A percentile compares a stretch with the other conserved stretches of the same genome.
Conservation (phyloP, 1,140 invertebrate genomes). For the Lasioglossum albipes region DNA sequence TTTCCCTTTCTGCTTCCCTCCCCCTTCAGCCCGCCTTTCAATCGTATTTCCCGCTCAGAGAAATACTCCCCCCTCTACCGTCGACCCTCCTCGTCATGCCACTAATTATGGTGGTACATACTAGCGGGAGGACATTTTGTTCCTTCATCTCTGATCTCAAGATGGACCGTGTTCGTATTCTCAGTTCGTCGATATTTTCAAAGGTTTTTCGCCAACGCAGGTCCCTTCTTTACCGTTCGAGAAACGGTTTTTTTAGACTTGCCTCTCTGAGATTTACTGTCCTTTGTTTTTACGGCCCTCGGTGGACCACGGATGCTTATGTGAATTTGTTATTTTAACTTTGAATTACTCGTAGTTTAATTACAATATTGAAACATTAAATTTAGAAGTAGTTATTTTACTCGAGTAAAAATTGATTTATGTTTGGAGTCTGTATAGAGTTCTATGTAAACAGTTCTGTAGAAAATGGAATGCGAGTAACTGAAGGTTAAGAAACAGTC, state of each 20-base stretch:
- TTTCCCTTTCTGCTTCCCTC: slow-evolving; percentile 50
- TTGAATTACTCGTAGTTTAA: no score
- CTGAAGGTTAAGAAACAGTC: no score
- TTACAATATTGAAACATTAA: no score
- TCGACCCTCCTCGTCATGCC: slow-evolving; percentile 38
- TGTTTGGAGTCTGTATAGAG: no score
- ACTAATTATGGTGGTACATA: slow-evolving; percentile 76
- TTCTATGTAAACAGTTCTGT: no score
- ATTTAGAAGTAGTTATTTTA: no score
- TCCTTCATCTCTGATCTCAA: slow-evolving; percentile 67
- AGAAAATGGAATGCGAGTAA: no score
- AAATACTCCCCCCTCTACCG: slow-evolving; percentile 29
- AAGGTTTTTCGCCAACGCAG: slow-evolving; percentile 34
- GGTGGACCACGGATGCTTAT: no score
- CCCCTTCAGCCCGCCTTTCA: slow-evolving; percentile 56
- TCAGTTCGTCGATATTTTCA: slow-evolving; percentile 54
- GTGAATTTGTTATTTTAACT: no score
- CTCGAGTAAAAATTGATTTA: no score
- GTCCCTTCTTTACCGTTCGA: slow-evolving; percentile 52
- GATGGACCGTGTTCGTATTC: slow-evolving; percentile 67
- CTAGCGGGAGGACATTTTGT: slow-evolving; percentile 78
- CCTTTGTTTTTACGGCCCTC: not conserved
- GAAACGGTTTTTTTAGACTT: slow-evolving; percentile 1
- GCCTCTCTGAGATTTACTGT: no score
- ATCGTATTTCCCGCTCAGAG: slow-evolving; percentile 60